A percentile compares a stretch with the other conserved stretches of the same genome.
phyloP scores from a whole-genome alignment of 2,113 vertebrate species.

The Cebus imitator region DNA sequence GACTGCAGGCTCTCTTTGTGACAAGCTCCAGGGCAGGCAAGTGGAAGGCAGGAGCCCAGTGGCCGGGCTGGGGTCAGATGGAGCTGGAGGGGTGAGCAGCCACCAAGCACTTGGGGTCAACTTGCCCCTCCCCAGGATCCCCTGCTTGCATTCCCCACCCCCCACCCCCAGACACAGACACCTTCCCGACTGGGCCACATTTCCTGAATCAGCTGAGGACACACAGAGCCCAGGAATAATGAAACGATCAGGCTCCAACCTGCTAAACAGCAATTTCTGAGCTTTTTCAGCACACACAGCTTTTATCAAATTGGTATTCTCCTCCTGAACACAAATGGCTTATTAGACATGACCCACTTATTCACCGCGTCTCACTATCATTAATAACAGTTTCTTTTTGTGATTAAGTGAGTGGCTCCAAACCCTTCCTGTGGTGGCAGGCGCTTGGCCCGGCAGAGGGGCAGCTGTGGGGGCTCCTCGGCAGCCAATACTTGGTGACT shows the following conservation, averaged over 20 bases:
- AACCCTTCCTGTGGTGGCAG: slow-evolving; percentile 65
- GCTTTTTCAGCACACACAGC: slow-evolving; percentile 79
- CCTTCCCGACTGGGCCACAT: slow-evolving; percentile 51
- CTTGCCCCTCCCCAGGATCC: background rate
- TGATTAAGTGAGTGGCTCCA: slow-evolving; percentile 83
- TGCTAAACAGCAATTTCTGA: slow-evolving; percentile 82
- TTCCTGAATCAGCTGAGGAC: slow-evolving; percentile 73
- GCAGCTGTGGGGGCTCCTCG: slow-evolving; percentile 6
- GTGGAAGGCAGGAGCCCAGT: background rate
- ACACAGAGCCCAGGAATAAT: slow-evolving; percentile 59
- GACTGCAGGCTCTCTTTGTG: slow-evolving; percentile 21
- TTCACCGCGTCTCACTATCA: slow-evolving; percentile 79
- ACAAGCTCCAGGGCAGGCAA: background rate
- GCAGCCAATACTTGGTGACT: slow-evolving; percentile 73
- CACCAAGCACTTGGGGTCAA: background rate
- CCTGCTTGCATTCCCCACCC: background rate
- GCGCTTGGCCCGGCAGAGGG: slow-evolving; percentile 30
- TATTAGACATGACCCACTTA: slow-evolving; percentile 87
- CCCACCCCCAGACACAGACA: background rate
- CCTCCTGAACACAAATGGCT: slow-evolving; percentile 85
- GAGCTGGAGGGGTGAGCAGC: background rate
- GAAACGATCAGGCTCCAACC: slow-evolving; percentile 80
- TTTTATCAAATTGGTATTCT: slow-evolving; percentile 87
- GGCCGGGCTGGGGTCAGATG: background rate
- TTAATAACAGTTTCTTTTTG: slow-evolving; percentile 85